Conservation (phyloP, 2,113 vertebrate genomes). For the Esox niger region DNA sequence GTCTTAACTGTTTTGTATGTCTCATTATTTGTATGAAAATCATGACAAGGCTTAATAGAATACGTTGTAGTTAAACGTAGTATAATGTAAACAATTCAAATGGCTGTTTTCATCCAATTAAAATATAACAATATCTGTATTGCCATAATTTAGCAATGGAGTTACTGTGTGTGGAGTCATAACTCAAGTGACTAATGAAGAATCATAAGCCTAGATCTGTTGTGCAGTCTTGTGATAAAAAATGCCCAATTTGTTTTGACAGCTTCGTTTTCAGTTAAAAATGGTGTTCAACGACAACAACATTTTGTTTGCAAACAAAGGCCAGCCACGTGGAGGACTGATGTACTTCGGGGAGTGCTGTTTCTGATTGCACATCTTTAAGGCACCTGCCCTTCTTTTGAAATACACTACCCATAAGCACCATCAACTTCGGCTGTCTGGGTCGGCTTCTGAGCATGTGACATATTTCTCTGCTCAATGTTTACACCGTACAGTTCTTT, state of each 20-base stretch:
- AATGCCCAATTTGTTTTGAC: constrained; percentile 1
- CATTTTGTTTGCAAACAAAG: constrained; percentile 80
- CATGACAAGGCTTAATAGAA: neutral
- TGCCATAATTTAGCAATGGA: neutral
- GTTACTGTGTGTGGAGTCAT: neutral
- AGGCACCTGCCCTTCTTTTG: fast-evolving
- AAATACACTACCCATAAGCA: constrained; percentile 62
- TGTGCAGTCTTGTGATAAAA: neutral
- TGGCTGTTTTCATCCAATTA: neutral
- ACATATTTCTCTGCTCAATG: constrained; percentile 53
- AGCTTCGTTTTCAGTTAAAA: too few species aligned
- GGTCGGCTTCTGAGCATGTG: constrained; percentile 34
- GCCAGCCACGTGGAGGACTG: constrained; percentile 65
- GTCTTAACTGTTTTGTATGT: neutral
- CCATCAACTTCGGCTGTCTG: constrained; percentile 19
- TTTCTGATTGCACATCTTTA: neutral
- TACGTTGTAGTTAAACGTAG: neutral
- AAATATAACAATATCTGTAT: neutral
- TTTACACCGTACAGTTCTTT: constrained; percentile 64
- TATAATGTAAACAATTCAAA: neutral
- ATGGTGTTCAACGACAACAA: neutral
- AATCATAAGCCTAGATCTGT: neutral
- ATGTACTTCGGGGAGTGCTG: constrained; percentile 54
- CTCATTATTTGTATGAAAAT: neutral
- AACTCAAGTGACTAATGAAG: neutral